phyloP scores from a whole-genome alignment of 2,888 invertebrate species.

The Drosophila buzzatii region DNA sequence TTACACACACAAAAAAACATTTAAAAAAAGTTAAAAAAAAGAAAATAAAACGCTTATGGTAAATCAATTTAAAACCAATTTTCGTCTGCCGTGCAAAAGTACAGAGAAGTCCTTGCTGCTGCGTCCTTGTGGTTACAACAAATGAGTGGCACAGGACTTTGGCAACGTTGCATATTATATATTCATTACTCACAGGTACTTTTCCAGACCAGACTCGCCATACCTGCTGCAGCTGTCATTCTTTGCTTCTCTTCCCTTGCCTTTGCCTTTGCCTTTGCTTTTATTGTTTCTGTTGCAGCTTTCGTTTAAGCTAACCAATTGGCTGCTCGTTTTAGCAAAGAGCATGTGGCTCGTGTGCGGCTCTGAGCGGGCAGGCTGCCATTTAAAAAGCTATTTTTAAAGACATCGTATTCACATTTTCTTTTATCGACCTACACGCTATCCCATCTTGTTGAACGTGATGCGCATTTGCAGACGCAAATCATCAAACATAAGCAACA shows the following conservation, averaged over 20 bases:
- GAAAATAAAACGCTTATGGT: slow-evolving; percentile 59
- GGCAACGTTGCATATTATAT: slow-evolving; percentile 68
- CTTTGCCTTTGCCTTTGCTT: neutral
- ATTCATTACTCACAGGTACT: slow-evolving; percentile 77
- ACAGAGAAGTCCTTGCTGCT: neutral
- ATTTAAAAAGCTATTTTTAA: slow-evolving; percentile 74
- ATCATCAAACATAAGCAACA: slow-evolving; percentile 45
- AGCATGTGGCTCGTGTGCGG: neutral
- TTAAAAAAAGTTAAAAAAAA: too few relatives aligned
- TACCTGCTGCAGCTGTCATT: slow-evolving; percentile 42
- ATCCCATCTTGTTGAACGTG: slow-evolving; percentile 72
- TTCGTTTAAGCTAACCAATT: slow-evolving; percentile 36
- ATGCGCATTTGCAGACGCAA: slow-evolving; percentile 61
- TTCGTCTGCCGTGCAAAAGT: slow-evolving; percentile 52
- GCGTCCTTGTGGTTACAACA: slow-evolving; percentile 58
- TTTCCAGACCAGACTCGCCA: slow-evolving; percentile 28
- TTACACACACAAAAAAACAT: slow-evolving; percentile 15
- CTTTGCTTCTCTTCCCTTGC: neutral
- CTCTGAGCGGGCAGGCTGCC: slow-evolving; percentile 24
- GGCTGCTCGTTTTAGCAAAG: slow-evolving; percentile 22
- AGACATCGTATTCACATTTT: slow-evolving; percentile 79
- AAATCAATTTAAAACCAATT: slow-evolving; percentile 81
- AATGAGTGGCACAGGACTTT: slow-evolving; percentile 61
- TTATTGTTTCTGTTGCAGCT: slow-evolving; percentile 29
- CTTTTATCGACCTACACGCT: slow-evolving; percentile 66